Evolutionary conservation across 1,140 invertebrate genomes (phyloP).

Genomic region (Cherax destructor): DNA sequence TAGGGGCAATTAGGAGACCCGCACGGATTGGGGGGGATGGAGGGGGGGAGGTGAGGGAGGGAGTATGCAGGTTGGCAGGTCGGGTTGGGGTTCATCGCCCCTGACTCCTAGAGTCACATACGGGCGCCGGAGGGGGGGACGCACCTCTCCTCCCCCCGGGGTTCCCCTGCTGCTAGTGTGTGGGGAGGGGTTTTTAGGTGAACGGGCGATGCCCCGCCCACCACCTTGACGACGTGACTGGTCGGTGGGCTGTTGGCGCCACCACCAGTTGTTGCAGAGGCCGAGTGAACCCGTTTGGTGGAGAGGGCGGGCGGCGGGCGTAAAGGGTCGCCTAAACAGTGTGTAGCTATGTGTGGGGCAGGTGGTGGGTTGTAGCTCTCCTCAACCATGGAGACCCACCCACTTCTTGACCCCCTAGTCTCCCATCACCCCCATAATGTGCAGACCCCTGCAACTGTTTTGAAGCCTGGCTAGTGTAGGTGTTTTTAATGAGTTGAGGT

Average conservation of each 20-base stretch:
- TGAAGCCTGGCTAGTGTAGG: too few relatives aligned
- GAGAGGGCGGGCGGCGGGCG: background rate
- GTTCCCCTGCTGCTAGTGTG: background rate
- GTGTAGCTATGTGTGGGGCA: background rate
- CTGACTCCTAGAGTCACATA: slow-evolving; percentile 1
- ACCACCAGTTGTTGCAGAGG: too few relatives aligned
- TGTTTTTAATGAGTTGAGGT: too few relatives aligned
- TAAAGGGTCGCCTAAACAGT: background rate
- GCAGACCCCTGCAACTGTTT: too few relatives aligned
- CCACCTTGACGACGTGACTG: too few relatives aligned
- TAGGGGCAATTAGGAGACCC: too few relatives aligned
- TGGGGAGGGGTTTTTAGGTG: background rate
- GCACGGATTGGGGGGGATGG: background rate
- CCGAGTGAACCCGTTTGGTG: slow-evolving; percentile 19
- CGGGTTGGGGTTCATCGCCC: background rate
- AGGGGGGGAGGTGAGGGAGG: background rate
- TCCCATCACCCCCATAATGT: too few relatives aligned
- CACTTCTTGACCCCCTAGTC: too few relatives aligned
- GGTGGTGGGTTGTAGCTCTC: background rate
- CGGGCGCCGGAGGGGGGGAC: slow-evolving; percentile 46
- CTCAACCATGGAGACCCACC: background rate
- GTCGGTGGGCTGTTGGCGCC: too few relatives aligned
- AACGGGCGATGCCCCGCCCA: background rate
- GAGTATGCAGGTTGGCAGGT: background rate
- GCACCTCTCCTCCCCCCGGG: slow-evolving; percentile 32